A percentile compares a stretch with the other conserved stretches of the same genome.
Evolutionary conservation across 2,113 vertebrate genomes (phyloP).

Genomic region (Gorsachius goisagi): DNA sequence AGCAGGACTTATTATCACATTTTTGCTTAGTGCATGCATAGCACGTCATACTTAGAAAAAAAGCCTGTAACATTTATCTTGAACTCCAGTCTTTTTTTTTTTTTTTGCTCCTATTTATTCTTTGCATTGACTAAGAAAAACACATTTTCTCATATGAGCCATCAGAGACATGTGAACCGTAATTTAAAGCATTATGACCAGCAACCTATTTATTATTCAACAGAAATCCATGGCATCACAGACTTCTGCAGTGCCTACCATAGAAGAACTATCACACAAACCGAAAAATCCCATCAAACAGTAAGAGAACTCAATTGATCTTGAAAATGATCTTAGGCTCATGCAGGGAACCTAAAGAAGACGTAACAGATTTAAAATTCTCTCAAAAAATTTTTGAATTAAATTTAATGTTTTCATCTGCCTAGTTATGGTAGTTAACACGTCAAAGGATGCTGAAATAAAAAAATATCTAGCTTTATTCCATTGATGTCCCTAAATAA

Average conservation of each 20-base stretch:
- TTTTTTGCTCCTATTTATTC: not conserved
- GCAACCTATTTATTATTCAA: not conserved
- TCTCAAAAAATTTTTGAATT: not conserved
- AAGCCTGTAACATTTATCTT: not conserved
- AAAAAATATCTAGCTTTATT: not conserved
- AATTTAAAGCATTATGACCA: not conserved
- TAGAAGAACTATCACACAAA: not conserved
- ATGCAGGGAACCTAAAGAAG: not conserved
- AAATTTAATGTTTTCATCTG: not conserved
- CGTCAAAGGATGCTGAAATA: not conserved
- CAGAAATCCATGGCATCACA: not conserved
- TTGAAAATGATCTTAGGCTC: not conserved
- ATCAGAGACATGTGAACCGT: not conserved
- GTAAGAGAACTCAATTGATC: not conserved
- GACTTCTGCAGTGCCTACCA: not conserved
- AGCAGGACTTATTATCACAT: not conserved
- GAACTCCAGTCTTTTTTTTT: not conserved
- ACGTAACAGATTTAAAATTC: not conserved
- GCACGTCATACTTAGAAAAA: not conserved
- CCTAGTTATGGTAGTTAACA: not conserved
- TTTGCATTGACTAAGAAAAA: not conserved
- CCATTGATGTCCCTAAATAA: not conserved
- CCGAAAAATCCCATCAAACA: not conserved
- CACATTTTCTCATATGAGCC: not conserved
- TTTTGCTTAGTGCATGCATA: not conserved